Evolutionary conservation across 2,113 vertebrate species (phyloP).

Genomic region (Chloropsis hardwickii): DNA sequence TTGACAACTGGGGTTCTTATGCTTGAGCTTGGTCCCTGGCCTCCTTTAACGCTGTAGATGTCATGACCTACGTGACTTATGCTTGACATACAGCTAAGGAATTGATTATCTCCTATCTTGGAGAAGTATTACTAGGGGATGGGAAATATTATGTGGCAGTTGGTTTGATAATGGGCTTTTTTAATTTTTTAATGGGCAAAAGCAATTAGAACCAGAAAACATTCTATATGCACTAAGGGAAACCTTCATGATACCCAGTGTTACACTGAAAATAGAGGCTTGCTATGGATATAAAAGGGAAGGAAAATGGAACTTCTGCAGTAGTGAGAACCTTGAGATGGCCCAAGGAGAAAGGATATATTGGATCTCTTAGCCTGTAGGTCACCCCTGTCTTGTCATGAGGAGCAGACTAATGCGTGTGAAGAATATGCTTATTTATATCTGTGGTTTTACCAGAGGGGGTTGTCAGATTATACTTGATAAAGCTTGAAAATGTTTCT

Average conservation of each 20-base stretch:
- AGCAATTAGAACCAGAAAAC: background rate
- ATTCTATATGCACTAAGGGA: background rate
- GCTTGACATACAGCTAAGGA: background rate
- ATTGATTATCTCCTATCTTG: background rate
- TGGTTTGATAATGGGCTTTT: background rate
- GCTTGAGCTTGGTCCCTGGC: background rate
- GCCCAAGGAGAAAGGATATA: background rate
- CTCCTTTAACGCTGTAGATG: background rate
- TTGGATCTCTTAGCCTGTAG: background rate
- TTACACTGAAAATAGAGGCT: background rate
- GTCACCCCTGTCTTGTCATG: constrained; percentile 8
- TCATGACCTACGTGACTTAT: background rate
- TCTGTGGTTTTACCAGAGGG: constrained; percentile 50
- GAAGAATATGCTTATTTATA: constrained; percentile 50
- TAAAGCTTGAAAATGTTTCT: constrained; percentile 56
- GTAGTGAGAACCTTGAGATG: background rate
- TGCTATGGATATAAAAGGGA: background rate
- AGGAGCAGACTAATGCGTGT: constrained; percentile 9
- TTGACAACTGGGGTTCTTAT: background rate
- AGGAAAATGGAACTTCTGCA: background rate
- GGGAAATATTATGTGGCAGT: background rate
- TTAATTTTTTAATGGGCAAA: background rate
- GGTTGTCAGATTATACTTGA: constrained; percentile 50
- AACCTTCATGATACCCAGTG: background rate
- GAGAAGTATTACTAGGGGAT: background rate